A percentile compares a stretch with the other conserved stretches of the same genome.
phyloP scores from a whole-genome alignment of 2,888 invertebrate genomes.

The Scaptomyza tumidula region DNA sequence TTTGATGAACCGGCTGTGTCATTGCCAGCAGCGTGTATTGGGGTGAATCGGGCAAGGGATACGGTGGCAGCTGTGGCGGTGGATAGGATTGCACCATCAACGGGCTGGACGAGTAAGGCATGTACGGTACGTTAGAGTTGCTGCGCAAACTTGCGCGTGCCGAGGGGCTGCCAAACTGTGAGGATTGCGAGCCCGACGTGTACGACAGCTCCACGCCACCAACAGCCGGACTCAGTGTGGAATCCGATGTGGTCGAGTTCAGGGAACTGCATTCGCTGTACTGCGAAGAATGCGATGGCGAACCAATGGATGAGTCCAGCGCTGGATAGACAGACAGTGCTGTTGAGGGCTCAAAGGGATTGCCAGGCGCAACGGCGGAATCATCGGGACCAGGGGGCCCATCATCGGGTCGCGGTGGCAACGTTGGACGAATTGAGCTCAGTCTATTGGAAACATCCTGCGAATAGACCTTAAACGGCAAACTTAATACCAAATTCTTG shows the following conservation, averaged over 20 bases:
- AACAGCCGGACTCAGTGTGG: conserved; percentile 83
- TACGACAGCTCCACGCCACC: conserved; percentile 66
- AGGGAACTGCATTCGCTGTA: conserved; percentile 82
- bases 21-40: conserved; percentile 70
- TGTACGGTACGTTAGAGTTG: conserved; percentile 77
- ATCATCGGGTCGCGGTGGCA: conserved; percentile 63
- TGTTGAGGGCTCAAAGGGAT: conserved; percentile 78
- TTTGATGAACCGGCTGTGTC: conserved; percentile 45
- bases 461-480: conserved; percentile 82
- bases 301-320: conserved; percentile 78
- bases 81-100: conserved; percentile 83
- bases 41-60: conserved; percentile 72
- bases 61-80: conserved; percentile 77
- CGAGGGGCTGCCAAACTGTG: conserved; percentile 78
- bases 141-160: conserved; percentile 77
- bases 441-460: conserved; percentile 57
- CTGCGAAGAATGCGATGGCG: conserved; percentile 82
- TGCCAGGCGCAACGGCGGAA: conserved; percentile 48
- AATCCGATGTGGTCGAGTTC: conserved; percentile 82
- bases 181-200: conserved; percentile 74
- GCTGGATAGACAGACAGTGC: conserved; percentile 66
- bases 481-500: conserved; percentile 82
- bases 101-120: conserved; percentile 81
- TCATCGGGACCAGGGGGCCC: conserved; percentile 56
- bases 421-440: conserved; percentile 54